Evolutionary conservation across 2,797 vertebrate genomes (phyloP).

Genomic region (Lates japonicus): DNA sequence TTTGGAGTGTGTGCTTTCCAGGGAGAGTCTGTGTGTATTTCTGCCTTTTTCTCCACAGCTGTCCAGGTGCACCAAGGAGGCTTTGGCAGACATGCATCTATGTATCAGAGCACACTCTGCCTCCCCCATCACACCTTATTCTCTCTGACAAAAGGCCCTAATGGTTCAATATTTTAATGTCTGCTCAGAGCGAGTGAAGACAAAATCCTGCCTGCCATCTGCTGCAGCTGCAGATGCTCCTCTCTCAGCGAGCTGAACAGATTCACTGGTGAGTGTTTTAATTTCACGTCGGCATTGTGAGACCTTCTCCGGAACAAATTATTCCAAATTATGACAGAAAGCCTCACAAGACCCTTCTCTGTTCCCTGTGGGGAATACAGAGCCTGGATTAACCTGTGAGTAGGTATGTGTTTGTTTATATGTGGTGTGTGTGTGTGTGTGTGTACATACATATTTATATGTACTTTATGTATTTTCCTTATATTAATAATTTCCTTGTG

Average conservation of each 20-base stretch:
- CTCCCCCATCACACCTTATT: constrained; percentile 71
- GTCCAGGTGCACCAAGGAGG: constrained; percentile 25
- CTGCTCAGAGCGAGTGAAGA: constrained; percentile 50
- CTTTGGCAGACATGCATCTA: constrained; percentile 30
- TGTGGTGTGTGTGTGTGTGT: constrained; percentile 2
- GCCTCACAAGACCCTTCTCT: constrained; percentile 22
- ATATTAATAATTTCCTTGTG: too few species aligned
- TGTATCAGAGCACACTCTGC: constrained; percentile 11
- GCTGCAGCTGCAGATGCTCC: constrained; percentile 47
- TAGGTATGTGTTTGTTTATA: not conserved
- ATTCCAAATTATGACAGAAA: constrained; percentile 57
- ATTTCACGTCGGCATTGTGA: constrained; percentile 38
- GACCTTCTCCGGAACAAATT: constrained; percentile 50
- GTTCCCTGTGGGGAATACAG: constrained; percentile 10
- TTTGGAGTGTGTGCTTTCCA: constrained; percentile 4
- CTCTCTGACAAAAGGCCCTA: constrained; percentile 72
- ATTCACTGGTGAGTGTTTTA: constrained; percentile 56
- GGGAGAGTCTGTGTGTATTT: constrained; percentile 34
- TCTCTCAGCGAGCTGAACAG: constrained; percentile 17
- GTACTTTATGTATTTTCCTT: too few species aligned
- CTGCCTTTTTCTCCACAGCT: constrained; percentile 38
- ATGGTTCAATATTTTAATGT: constrained; percentile 68
- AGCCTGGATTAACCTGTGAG: constrained; percentile 33
- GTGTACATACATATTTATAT: too few species aligned
- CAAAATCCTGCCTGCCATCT: constrained; percentile 53